Base-by-base conservation (phyloP, 2,888 invertebrate species). In the Hecatera dysodea region DNA sequence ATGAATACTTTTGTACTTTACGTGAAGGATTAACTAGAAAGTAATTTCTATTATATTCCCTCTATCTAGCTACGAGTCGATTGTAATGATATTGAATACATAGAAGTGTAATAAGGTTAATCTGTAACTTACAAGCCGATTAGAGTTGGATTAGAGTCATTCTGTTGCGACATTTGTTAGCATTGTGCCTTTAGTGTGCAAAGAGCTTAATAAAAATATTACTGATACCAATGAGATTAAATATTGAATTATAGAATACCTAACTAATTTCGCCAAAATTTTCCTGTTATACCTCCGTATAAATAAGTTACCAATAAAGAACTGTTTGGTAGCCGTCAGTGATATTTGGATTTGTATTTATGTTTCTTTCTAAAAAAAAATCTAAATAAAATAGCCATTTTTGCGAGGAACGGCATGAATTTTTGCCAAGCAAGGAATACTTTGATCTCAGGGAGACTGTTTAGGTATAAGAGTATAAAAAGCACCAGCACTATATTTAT, bases 61-160 rank as follows among this genome's bases (percentile, higher is more conserved):
- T 46, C 22, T 63, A 9, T 5, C 19, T 4, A 24, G 11, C 48
- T 61, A 11, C 53, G n/a, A n/a, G n/a, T n/a, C n/a, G n/a, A 86
- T 81, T 76, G 71, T 75, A 85, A 83, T 85, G 87, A 86, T 84
- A 89, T 87, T 61, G 90, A 90, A 89, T 65, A 77, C 89, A 1
- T 83, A 88, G 55, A 83, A 88, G 81, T 88, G 84, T 70, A 67
- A 76, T 81, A 66, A 71, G 83, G 75, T 71, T 83, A 78, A 82
- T 76, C 80, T 63, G 22, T 59, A 24, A 56, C 33, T 74, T 74
- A 83, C 82, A 83, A 81, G 81, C 83, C 59, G 75, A 86, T 85
- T 85, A 84, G 50, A 57, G 9, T 39, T 46, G 67, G 70, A 78
- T 84, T 80, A 78, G 12, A 55, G 50, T n/a, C 67, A n/a, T 12